A percentile compares a stretch with the other conserved stretches of the same genome.
Conservation (phyloP, 1,140 invertebrate genomes). For the Argopecten irradians region DNA sequence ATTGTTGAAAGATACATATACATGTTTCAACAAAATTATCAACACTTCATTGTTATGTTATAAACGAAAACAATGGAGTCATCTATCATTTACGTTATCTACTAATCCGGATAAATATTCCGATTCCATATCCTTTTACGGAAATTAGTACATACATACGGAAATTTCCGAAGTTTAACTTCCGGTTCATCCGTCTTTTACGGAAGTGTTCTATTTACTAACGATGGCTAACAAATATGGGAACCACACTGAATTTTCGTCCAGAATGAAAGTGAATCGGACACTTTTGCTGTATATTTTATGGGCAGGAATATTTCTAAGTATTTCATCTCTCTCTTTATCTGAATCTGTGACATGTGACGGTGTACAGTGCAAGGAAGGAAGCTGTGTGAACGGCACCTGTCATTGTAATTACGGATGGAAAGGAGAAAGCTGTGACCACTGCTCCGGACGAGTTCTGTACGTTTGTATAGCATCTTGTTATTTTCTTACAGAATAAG, state of each 20-base stretch:
- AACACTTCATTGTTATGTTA: no score
- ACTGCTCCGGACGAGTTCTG: slow-evolving; percentile 94
- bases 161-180: neutral
- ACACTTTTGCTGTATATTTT: neutral
- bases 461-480: slow-evolving; percentile 77
- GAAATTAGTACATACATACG: neutral
- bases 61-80: no score
- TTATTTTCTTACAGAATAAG: slow-evolving; percentile 12
- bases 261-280: neutral
- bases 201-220: slow-evolving; percentile 13
- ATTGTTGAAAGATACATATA: no score
- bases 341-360: slow-evolving; percentile 40
- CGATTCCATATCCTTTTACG: neutral
- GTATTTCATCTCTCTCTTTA: neutral
- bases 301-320: neutral
- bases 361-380: slow-evolving; percentile 81
- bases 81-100: no score
- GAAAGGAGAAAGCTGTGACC: slow-evolving; percentile 91
- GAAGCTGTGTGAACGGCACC: slow-evolving; percentile 88
- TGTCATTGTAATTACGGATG: slow-evolving; percentile 93
- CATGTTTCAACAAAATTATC: no score
- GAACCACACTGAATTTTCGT: neutral
- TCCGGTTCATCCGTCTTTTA: neutral
- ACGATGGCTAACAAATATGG: neutral
- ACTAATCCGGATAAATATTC: neutral